Evolutionary conservation across 2,113 vertebrate genomes (phyloP), one percentile per base, ranked within the genome.

Genomic region (Pedetes capensis): DNA sequence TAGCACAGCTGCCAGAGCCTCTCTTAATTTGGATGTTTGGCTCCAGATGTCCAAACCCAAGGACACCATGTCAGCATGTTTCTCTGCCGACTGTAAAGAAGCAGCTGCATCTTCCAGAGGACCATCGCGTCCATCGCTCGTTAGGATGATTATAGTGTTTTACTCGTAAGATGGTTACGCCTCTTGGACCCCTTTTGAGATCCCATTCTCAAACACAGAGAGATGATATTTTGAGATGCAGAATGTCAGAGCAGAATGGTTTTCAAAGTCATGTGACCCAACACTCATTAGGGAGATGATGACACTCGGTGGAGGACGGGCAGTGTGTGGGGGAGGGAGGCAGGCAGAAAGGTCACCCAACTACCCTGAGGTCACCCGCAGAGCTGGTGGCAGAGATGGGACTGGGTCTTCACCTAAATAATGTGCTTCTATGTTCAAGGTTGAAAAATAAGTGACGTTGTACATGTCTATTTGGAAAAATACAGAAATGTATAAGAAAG

Each of bases 61-160:
- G 96, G 95, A 95, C 94, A 87, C 75, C 84, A 8, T 79, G 91
- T 97, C 88, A 96, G 92, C 92, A 42, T 59, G 86, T 96, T 96
- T 93, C 91, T 80, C 74, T 1, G 32, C 61, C 2, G 68, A 69
- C 90, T 95, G 92, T 83, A 44, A 85, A 92, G 80, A 92, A 94
- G 64, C 90, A 97, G 96, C 96, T 95, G 92, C n/a, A 4, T 81
- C 87, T 95, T 92, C 92, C 53, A 84, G 85, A 86, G 93, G 95
- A 89, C 84, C 64, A 68, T 97, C 93, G 93, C 97, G 95, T 78
- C 86, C 88, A 83, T 17, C 0, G 34, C 94, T 95, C 13, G 49
- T 93, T 86, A 93, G 93, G 88, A 75, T 95, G 95, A 95, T 95
- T 93, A 96, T 74, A 95, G 92, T 93, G 29, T 96, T 97, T 97